phyloP scores from a whole-genome alignment of 2,888 invertebrate species.

The Mesorhabditis sp. region DNA sequence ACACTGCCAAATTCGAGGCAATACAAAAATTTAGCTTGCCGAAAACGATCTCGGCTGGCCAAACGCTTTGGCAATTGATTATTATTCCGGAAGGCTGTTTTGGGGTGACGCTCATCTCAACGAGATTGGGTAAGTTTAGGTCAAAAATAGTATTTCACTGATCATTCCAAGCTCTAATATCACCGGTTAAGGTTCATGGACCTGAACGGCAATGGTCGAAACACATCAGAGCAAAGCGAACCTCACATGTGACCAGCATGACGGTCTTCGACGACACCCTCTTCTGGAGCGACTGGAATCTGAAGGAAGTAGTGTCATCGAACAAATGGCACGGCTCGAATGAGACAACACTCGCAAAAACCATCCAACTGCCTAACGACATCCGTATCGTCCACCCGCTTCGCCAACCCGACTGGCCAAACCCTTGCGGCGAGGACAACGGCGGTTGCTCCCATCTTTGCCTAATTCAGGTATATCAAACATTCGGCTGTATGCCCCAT shows the following conservation, averaged over 20 bases:
- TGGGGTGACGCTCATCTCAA: constrained; percentile 98
- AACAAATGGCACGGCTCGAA: constrained; percentile 77
- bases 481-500: background rate
- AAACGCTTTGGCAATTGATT: constrained; percentile 92
- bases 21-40: constrained; percentile 68
- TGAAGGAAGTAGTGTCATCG: constrained; percentile 79
- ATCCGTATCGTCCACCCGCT: constrained; percentile 52
- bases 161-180: background rate
- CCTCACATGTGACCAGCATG: constrained; percentile 82
- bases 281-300: constrained; percentile 98
- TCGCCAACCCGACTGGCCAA: constrained; percentile 74
- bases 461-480: constrained; percentile 66
- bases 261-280: constrained; percentile 83
- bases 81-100: constrained; percentile 82
- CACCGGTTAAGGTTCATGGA: constrained; percentile 46
- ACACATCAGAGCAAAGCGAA: constrained; percentile 46
- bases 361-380: constrained; percentile 57
- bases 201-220: constrained; percentile 36
- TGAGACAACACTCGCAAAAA: constrained; percentile 51
- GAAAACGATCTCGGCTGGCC: constrained; percentile 96
- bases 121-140: constrained; percentile 80
- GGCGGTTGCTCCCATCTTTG: constrained; percentile 95
- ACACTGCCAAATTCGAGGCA: no score
- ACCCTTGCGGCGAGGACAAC: constrained; percentile 87
- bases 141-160: background rate